Conservation (phyloP, 2,888 invertebrate genomes). For the Papilio protenor region DNA sequence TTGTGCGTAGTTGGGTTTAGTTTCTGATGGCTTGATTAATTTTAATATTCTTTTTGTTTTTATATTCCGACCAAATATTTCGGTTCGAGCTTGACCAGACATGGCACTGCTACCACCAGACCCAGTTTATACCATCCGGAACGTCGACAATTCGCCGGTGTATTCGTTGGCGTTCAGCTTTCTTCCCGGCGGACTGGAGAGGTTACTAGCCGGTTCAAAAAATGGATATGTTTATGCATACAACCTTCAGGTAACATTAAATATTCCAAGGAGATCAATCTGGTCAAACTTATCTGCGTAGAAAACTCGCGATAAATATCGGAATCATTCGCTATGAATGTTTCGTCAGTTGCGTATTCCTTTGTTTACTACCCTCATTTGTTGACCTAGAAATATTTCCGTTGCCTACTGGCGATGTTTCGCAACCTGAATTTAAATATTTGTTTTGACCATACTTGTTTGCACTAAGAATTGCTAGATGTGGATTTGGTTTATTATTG, state of each 20-base stretch:
- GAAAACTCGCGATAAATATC: conserved; percentile 46
- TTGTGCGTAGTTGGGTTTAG: conserved; percentile 82
- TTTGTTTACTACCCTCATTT: conserved; percentile 77
- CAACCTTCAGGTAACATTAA: conserved; percentile 88
- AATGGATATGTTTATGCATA: conserved; percentile 90
- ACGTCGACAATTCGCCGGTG: conserved; percentile 88
- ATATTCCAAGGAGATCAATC: conserved; percentile 62
- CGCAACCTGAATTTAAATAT: conserved; percentile 15
- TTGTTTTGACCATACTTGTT: conserved; percentile 34
- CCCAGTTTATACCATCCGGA: conserved; percentile 89
- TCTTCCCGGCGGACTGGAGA: conserved; percentile 83
- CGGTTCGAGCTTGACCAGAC: conserved; percentile 79
- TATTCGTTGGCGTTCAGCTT: conserved; percentile 89
- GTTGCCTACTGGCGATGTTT: conserved; percentile 39
- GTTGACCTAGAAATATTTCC: conserved; percentile 71
- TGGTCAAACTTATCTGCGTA: conserved; percentile 52
- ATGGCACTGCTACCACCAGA: conserved; percentile 92
- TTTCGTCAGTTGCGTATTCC: conserved; percentile 57
- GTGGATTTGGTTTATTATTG: neutral
- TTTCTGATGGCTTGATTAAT: conserved; percentile 83
- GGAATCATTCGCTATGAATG: conserved; percentile 39
- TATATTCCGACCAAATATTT: conserved; percentile 73
- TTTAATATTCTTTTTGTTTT: conserved; percentile 77
- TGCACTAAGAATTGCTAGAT: conserved; percentile 20
- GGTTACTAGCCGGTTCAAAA: conserved; percentile 89